A percentile compares a stretch with the other conserved stretches of the same genome.
Evolutionary conservation across 1,140 invertebrate genomes (phyloP).

Genomic region (Drosophila sechellia): DNA sequence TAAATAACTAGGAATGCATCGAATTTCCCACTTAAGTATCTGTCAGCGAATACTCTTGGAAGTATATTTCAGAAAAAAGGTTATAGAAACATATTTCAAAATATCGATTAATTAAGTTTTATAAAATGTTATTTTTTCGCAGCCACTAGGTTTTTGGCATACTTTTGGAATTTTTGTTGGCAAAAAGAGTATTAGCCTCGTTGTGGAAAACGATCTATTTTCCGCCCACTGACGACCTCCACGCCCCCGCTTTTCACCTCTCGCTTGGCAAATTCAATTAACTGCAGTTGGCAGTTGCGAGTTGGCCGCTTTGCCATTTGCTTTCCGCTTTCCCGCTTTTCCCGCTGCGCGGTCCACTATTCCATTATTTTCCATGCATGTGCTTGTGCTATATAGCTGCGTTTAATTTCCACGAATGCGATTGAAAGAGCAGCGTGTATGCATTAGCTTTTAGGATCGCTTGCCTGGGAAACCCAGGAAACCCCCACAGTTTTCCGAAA

Average conservation of each 20-base stretch:
- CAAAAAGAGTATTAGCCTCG: constrained; percentile 19
- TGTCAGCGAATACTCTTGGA: no score
- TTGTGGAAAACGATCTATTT: background rate
- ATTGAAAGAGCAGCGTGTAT: constrained; percentile 6
- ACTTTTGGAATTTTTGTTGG: no score
- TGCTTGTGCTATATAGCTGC: constrained; percentile 35
- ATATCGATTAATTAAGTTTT: no score
- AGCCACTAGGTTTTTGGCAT: no score
- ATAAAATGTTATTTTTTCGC: no score
- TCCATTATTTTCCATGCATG: constrained; percentile 56
- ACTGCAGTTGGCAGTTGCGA: constrained; percentile 60
- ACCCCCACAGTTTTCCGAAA: background rate
- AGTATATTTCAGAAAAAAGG: no score
- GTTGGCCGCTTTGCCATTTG: constrained; percentile 45
- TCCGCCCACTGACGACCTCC: background rate
- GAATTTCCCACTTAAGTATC: no score
- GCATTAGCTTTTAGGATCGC: constrained; percentile 39
- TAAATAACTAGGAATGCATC: background rate
- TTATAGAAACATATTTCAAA: no score
- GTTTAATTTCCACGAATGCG: constrained; percentile 43
- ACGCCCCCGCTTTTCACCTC: constrained; percentile 7
- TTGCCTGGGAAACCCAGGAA: background rate
- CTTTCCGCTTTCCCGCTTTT: constrained; percentile 1
- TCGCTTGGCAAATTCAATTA: constrained; percentile 61
- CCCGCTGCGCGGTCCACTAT: constrained; percentile 50